Base-by-base conservation (phyloP, 1,140 invertebrate species). In the Arctopsyche grandis region DNA sequence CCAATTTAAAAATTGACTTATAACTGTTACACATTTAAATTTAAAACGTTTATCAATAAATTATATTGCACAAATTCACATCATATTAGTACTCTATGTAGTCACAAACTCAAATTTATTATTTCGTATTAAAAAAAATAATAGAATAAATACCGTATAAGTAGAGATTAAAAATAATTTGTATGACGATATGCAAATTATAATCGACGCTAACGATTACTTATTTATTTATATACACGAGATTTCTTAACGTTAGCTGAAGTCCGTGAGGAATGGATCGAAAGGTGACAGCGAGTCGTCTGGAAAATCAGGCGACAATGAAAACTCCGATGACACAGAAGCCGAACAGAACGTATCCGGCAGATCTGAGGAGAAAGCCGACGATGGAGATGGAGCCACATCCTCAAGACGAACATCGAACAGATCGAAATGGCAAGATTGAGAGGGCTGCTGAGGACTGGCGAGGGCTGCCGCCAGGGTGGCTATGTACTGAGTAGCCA, bases 401-500 rank as follows among this genome's bases (percentile, higher is more conserved):
- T 78, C 77, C 12, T 71, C 73, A 9, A 75, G 58, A 58, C 1
- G 87, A 9, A 87, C 80, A 60, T 88, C 87, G 16, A 87, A 88
- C 77, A 85, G 86, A 48, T 85, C 83, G 1, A 86, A 88, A n/a
- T 44, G 38, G 29, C 29, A 38, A 38, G 29, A 38, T 38, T 38
- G 29, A 26, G 63, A 26, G 7, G 19, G 21, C 24, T 78, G 69
- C 58, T 63, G 82, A 60, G 74, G 48, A 46, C 38, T 78, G 14
- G 9, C 79, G 60, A 12, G 80, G 29, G 38, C 85, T 83, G 4
- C 79, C 44, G 58, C 85, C 83, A 14, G 84, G 73, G 75, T 83
- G 81, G 56, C 84, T 43, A 97, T 97, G 85, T 97, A 98, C 83
- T 94, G 93, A 91, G 97, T 95, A 3, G 95, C 95, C 70, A 96